Evolutionary conservation across 2,113 vertebrate species (phyloP).

Genomic region (Trogon melanurus): DNA sequence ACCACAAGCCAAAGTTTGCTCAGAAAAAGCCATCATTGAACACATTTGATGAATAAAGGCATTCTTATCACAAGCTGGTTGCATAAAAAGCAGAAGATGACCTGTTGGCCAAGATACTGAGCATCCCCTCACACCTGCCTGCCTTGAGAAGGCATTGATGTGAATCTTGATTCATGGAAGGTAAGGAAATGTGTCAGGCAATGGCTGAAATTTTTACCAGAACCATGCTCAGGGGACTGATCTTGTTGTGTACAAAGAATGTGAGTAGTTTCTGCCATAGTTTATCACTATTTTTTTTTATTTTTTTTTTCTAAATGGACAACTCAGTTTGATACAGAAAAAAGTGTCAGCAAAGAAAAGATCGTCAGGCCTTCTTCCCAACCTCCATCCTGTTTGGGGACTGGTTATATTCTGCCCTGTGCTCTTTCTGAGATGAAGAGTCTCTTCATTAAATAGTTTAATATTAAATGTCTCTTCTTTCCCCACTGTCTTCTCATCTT

Average conservation of each 20-base stretch:
- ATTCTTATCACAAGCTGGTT: not conserved
- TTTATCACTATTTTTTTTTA: not conserved
- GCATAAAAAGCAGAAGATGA: not conserved
- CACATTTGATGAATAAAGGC: not conserved
- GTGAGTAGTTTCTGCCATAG: not conserved
- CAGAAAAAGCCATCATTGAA: not conserved
- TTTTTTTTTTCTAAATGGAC: not conserved
- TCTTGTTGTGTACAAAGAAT: not conserved
- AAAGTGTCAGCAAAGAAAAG: not conserved
- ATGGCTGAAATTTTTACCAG: not conserved
- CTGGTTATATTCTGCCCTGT: not conserved
- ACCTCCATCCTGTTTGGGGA: accelerated
- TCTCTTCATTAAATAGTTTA: not conserved
- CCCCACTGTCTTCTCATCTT: not conserved
- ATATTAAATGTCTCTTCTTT: not conserved
- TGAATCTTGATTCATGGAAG: not conserved
- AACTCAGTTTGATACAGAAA: not conserved
- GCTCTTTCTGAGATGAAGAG: not conserved
- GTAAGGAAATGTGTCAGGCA: not conserved
- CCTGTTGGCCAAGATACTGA: not conserved
- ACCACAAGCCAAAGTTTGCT: not conserved
- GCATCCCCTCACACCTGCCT: not conserved
- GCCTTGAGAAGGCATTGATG: not conserved
- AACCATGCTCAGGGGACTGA: accelerated
- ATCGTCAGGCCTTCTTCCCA: not conserved